phyloP scores from a whole-genome alignment of 92 coral and sea anemone genomes.

The Parazoanthus swiftii region DNA sequence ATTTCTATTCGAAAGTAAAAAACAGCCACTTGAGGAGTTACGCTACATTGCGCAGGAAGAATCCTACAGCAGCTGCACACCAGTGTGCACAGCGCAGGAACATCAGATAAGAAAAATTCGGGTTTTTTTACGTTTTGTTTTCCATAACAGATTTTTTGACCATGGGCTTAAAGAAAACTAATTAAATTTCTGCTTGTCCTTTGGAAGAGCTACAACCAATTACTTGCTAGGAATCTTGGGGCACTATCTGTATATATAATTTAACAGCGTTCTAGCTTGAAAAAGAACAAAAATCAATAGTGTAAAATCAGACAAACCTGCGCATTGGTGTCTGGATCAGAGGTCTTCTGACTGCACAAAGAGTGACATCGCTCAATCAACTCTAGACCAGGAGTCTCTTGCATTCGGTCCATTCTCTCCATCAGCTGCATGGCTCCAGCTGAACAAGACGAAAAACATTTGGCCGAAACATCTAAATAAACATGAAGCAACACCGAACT shows the following conservation, averaged over 20 bases:
- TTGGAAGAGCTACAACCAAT: no score
- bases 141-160: background rate
- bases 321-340: conserved; percentile 64
- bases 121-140: background rate
- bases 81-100: background rate
- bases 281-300: no score
- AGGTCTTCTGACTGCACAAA: conserved; percentile 58
- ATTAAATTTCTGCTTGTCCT: no score
- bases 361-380: conserved; percentile 52
- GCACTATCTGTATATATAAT: no score
- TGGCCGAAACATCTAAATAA: background rate
- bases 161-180: background rate
- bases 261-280: no score
- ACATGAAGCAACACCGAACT: background rate
- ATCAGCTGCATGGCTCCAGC: conserved; percentile 75
- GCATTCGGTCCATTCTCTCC: conserved; percentile 55
- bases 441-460: background rate
- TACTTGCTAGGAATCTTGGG: no score
- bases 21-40: no score
- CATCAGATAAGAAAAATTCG: background rate
- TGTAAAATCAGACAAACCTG: conserved; percentile 51
- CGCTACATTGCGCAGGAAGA: no score
- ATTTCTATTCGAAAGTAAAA: no score
- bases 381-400: conserved; percentile 35
- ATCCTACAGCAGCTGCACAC: no score